Base-by-base conservation (phyloP, 2,888 invertebrate genomes). In the Tyria jacobaeae region DNA sequence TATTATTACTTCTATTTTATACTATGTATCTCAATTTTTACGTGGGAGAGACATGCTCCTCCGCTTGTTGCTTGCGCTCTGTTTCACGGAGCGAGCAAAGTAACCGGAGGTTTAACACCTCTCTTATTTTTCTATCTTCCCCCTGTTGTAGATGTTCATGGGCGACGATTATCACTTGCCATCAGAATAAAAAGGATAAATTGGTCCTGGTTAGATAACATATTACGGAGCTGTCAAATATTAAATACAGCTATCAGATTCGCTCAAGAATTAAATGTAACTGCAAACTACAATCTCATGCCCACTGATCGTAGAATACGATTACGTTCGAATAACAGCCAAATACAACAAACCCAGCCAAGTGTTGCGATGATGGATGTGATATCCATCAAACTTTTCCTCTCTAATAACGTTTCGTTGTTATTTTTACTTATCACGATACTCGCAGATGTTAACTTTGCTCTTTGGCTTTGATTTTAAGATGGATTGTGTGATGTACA, bases 291-390 rank as follows among this genome's bases (percentile, higher is more conserved):
- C 51, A 34, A 17, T 51, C 21, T 51, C 51, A 15, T 51, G 35
- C 35, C 35, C 24, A 35, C 51, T 35, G 51, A 24, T 51, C 51
- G 27, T 51, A 27, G 12, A 14, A 0, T 35, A 51, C 51, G 34
- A 50, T 14, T 35, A 49, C 17, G 34, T 50, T 17, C 10, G 10
- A 10, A 17, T 17, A 17, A 31, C 15, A 14, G 51, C 51, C 31
- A 9, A 57, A 44, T 52, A 58, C 44, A 58, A 21, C 47, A 24
- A 6, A 54, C 35, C n/a, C 51, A 54, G 14, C 24, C 1, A 2
- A 39, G 51, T 53, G 56, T 58, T 52, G 41, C 61, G 44, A 64
- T 69, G 41, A 64, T 64, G 49, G 59, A 61, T 70, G 44, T 31
- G 27, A 4, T 27, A 4, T 27, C 6, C 27, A 49, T 50, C 48